Base-by-base conservation (phyloP, 2,888 invertebrate genomes). In the Pharmacophagus antenor region DNA sequence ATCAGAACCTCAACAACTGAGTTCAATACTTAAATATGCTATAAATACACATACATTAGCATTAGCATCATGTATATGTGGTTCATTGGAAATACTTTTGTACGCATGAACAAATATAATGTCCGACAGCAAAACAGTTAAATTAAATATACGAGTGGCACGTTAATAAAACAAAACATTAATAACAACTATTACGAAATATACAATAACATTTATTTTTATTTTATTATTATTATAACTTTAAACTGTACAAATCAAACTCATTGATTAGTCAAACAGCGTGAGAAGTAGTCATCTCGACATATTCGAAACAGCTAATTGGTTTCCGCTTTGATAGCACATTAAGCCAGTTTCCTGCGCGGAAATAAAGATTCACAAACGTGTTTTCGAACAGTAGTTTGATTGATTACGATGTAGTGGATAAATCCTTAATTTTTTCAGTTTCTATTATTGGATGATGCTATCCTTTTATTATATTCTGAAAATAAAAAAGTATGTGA, bases 341-440 rank as follows among this genome's bases (percentile, higher is more conserved):
- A 42, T 20, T 50, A 27, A 25, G 31, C 18, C 25, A 21, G 27
- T 50, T 42, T 56, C 56, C 42, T 49, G 42, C 27, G 44, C 56
- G 42, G 56, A 56, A 50, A 48, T 31, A 52, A 42, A 51, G 23
- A 51, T 60, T 54, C 41, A 17, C 18, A 37, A 56, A 63, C 46
- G 21, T 17, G 56, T 56, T 62, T 58, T 52, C 27, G 44, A 62
- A 56, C 37, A 22, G 46, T 21, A 25, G 3, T 41, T 52, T 46
- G 31, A 53, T 48, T 47, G 48, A 47, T 47, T 48, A 48, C 47
- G 18, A 25, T 49, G 51, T 48, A 7, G 27, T 27, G 5, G 10
- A n/a, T n/a, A n/a, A n/a, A n/a, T n/a, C n/a, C n/a, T n/a, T n/a
- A n/a, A n/a, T n/a, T n/a, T n/a, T n/a, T n/a, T n/a, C n/a, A n/a